A percentile compares a stretch with the other conserved stretches of the same genome.
phyloP scores from a whole-genome alignment of 2,888 invertebrate genomes.

The Cephus sareptanus region DNA sequence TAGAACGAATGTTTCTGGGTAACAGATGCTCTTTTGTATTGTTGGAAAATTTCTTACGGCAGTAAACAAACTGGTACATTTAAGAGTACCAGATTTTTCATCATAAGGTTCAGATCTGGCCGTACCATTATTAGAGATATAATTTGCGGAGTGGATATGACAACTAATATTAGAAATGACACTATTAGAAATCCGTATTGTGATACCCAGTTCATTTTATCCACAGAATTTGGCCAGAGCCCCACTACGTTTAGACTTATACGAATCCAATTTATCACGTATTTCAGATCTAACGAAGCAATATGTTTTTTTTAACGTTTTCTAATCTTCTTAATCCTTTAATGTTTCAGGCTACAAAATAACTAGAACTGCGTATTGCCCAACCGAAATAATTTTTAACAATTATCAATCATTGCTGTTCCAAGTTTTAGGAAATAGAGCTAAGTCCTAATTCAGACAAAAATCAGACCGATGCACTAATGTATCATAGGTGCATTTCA shows the following conservation, averaged over 20 bases:
- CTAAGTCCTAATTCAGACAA: too few relatives aligned
- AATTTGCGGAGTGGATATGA: neutral
- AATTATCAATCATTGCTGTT: too few relatives aligned
- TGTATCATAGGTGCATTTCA: too few relatives aligned
- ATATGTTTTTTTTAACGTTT: too few relatives aligned
- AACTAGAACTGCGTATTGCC: too few relatives aligned
- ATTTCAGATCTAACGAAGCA: neutral
- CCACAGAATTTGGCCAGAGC: neutral
- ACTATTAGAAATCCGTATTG: neutral
- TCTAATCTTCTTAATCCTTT: too few relatives aligned
- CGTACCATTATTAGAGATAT: neutral
- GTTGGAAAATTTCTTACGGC: constrained; percentile 20
- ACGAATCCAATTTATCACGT: neutral
- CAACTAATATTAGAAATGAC: neutral
- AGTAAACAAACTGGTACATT: constrained; percentile 13
- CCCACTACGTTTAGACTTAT: neutral
- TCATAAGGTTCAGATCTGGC: neutral
- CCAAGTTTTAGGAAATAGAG: too few relatives aligned
- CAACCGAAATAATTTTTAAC: too few relatives aligned
- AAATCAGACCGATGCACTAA: too few relatives aligned
- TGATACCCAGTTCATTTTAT: neutral
- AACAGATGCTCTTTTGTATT: neutral
- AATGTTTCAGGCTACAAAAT: too few relatives aligned
- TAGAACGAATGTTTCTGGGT: too few relatives aligned
- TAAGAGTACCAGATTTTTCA: neutral